Percentiles rank a stretch among this genome's conserved stretches.
Conservation (phyloP, 2,888 invertebrate genomes). For the Oscheius sp. region DNA sequence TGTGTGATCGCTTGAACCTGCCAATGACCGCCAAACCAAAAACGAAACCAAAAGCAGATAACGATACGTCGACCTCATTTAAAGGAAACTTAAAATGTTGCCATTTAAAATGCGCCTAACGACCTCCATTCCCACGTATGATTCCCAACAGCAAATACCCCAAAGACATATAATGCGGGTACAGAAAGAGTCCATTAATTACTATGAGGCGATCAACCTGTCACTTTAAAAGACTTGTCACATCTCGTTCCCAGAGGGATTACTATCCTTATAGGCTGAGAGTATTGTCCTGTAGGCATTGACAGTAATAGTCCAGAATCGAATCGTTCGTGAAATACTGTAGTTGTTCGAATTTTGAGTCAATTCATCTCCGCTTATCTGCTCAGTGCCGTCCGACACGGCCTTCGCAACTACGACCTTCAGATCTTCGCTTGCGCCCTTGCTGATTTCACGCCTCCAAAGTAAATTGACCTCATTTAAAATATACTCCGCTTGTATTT, state of each 20-base stretch:
- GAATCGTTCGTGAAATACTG: not conserved
- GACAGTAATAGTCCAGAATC: not conserved
- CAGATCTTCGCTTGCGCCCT: constrained; percentile 2
- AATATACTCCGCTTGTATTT: not conserved
- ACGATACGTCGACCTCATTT: constrained; percentile 26
- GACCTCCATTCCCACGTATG: not conserved
- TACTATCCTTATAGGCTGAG: not conserved
- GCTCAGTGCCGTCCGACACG: constrained; percentile 27
- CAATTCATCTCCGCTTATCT: constrained; percentile 32
- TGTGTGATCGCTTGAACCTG: constrained; percentile 29
- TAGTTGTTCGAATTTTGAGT: constrained; percentile 3
- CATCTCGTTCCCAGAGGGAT: constrained; percentile 14
- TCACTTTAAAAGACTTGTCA: constrained; percentile 13
- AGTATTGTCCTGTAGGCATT: not conserved
- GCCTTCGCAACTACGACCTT: constrained; percentile 28
- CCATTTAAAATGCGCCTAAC: not conserved
- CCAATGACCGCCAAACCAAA: constrained; percentile 24
- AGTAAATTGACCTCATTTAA: constrained; percentile 28
- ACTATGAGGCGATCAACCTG: constrained; percentile 1
- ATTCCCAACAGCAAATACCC: not conserved
- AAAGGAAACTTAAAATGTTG: constrained; percentile 13
- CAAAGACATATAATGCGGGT: not conserved
- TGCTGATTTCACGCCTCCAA: constrained; percentile 25
- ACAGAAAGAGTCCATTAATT: not conserved
- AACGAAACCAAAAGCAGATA: constrained; percentile 22